These are phyloP conservation scores for Betta splendens DNA, from an alignment of 2,797 vertebrate species.

Conservation along the genomic window DNA sequence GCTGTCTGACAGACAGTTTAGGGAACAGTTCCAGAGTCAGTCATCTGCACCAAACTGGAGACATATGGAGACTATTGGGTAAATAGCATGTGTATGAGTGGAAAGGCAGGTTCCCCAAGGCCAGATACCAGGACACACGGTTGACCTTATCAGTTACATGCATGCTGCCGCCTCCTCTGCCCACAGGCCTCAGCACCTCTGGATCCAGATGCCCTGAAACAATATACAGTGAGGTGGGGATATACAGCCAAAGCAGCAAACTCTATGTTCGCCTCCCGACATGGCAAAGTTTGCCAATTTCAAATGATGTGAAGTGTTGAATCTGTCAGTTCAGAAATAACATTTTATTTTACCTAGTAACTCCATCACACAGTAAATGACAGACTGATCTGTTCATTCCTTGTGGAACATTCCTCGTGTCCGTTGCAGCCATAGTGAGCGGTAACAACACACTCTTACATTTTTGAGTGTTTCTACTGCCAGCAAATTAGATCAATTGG, in stretches of 20 bases:
- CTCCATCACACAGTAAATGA: too few species aligned
- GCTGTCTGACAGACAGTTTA: conserved; percentile 36
- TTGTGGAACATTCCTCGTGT: too few species aligned
- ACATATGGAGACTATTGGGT: conserved; percentile 27
- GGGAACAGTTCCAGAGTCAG: conserved; percentile 16
- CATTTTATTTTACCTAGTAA: conserved; percentile 1
- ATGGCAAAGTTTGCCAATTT: too few species aligned
- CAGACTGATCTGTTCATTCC: background rate
- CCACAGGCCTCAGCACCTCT: conserved; percentile 10
- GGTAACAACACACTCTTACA: conserved; percentile 51
- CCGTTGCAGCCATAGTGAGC: conserved; percentile 15
- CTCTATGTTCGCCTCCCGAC: too few species aligned
- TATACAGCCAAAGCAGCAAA: too few species aligned
- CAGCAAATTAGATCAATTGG: conserved; percentile 47
- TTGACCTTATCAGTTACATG: conserved; percentile 46
- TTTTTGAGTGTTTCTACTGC: conserved; percentile 17
- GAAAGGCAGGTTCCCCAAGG: conserved; percentile 31
- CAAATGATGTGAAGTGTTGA: too few species aligned
- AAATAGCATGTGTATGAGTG: conserved; percentile 18
- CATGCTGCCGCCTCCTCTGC: conserved; percentile 16
- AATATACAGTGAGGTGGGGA: too few species aligned
- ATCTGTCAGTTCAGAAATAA: background rate
- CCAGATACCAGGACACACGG: conserved; percentile 31
- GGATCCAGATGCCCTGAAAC: too few species aligned
- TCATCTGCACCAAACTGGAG: conserved; percentile 36